These are phyloP conservation scores for Drepana arcuata DNA, from an alignment of 1,140 invertebrate species.

Conservation along the genomic window DNA sequence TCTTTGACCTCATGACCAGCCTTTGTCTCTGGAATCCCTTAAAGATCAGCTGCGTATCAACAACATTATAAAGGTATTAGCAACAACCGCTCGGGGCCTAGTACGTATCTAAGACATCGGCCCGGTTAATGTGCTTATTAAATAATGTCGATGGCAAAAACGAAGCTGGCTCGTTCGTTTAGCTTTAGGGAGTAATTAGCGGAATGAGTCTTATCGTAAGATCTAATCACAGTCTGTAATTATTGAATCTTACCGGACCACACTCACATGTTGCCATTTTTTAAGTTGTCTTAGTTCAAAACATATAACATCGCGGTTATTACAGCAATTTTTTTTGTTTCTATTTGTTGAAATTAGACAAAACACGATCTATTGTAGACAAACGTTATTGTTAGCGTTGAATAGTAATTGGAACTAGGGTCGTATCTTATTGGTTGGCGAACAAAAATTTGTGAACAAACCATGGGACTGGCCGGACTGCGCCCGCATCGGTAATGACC, in stretches of 20 bases:
- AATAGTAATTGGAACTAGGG: slow-evolving; percentile 50
- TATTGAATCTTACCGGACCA: slow-evolving; percentile 41
- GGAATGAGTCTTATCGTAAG: slow-evolving; percentile 56
- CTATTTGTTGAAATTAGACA: too few relatives aligned
- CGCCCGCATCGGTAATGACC: slow-evolving; percentile 39
- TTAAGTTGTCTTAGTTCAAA: too few relatives aligned
- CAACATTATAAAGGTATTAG: slow-evolving; percentile 44
- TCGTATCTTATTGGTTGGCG: slow-evolving; percentile 55
- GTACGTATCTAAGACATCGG: slow-evolving; percentile 55
- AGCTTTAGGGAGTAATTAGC: slow-evolving; percentile 71
- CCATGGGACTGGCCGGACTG: slow-evolving; percentile 40
- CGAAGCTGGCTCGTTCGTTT: slow-evolving; percentile 39
- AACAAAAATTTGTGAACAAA: slow-evolving; percentile 56
- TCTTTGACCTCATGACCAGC: slow-evolving; percentile 56
- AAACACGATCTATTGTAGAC: slow-evolving; percentile 27
- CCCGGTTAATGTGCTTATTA: slow-evolving; percentile 66
- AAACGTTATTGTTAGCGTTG: slow-evolving; percentile 32
- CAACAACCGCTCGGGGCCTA: slow-evolving; percentile 38
- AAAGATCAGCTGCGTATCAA: slow-evolving; percentile 25
- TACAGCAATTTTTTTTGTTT: too few relatives aligned
- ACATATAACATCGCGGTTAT: too few relatives aligned
- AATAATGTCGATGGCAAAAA: slow-evolving; percentile 65
- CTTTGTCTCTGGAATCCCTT: too few relatives aligned
- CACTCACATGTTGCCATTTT: slow-evolving; percentile 21
- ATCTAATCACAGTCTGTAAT: slow-evolving; percentile 62